Percentiles rank a stretch among this genome's conserved stretches.
phyloP scores from a whole-genome alignment of 2,113 vertebrate genomes.

The Thryonomys swinderianus region DNA sequence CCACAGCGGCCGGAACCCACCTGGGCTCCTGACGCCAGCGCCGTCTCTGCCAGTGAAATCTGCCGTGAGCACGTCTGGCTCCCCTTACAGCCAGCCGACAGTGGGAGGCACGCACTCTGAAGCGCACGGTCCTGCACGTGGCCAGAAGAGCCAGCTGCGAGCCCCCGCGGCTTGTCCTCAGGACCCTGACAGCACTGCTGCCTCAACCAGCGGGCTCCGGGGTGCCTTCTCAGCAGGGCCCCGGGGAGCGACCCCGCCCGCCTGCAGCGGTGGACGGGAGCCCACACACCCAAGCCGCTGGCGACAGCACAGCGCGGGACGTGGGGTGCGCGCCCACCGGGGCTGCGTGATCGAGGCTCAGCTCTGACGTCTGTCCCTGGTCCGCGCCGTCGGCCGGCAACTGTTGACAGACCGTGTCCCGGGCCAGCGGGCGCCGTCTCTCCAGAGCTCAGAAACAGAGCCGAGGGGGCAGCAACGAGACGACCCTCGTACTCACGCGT shows the following conservation, averaged over 20 bases:
- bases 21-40: fast-evolving
- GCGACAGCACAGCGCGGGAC: no score
- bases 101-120: background rate
- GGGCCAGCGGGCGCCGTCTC: background rate
- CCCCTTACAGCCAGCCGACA: background rate
- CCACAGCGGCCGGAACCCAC: no score
- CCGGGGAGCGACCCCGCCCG: background rate
- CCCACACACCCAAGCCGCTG: background rate
- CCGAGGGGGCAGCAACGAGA: background rate
- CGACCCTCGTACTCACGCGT: background rate
- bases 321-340: background rate
- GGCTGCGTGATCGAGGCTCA: background rate
- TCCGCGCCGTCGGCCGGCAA: no score
- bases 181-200: background rate
- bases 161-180: background rate
- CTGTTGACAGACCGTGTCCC: background rate
- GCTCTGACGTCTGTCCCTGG: background rate
- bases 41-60: background rate
- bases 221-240: background rate
- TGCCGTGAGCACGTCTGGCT: background rate
- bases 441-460: background rate
- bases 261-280: background rate
- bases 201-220: background rate
- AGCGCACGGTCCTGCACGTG: background rate
- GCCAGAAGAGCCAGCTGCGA: background rate